Evolutionary conservation across 1,140 invertebrate genomes (phyloP).

Genomic region (Meloidogyne exigua): DNA sequence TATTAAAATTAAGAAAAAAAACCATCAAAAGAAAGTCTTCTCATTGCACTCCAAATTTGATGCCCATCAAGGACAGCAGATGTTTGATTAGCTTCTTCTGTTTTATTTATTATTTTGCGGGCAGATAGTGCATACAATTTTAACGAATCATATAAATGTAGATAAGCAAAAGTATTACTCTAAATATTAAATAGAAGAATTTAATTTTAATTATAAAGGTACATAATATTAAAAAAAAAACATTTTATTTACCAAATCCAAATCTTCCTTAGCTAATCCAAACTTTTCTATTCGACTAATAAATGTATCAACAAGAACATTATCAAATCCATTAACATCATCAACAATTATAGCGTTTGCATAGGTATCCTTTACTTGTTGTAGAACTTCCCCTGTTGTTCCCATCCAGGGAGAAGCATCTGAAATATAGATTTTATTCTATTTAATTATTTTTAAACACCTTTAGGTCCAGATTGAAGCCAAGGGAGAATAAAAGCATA

Average conservation of each 20-base stretch:
- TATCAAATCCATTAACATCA: constrained; percentile 62
- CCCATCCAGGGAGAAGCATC: constrained; percentile 63
- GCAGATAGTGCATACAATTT: constrained; percentile 59
- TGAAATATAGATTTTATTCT: neutral
- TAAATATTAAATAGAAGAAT: too few relatives aligned
- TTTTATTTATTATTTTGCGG: constrained; percentile 38
- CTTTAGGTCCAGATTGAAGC: constrained; percentile 60
- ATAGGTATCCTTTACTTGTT: constrained; percentile 63
- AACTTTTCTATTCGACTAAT: constrained; percentile 45
- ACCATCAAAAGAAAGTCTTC: constrained; percentile 59
- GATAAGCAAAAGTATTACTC: constrained; percentile 61
- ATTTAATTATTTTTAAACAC: neutral
- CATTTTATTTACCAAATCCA: constrained; percentile 46
- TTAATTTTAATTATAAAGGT: neutral
- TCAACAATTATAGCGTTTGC: constrained; percentile 62
- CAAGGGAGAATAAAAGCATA: constrained; percentile 60
- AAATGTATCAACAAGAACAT: constrained; percentile 50
- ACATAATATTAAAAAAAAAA: too few relatives aligned
- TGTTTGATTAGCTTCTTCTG: constrained; percentile 46
- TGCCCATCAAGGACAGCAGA: constrained; percentile 48
- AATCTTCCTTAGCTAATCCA: constrained; percentile 49
- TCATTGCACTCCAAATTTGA: constrained; percentile 59
- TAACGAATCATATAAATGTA: constrained; percentile 56
- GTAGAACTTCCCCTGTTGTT: constrained; percentile 54
- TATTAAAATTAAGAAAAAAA: neutral